Evolutionary conservation across 1,140 invertebrate genomes (phyloP).

Genomic region (Calliphora vicina): DNA sequence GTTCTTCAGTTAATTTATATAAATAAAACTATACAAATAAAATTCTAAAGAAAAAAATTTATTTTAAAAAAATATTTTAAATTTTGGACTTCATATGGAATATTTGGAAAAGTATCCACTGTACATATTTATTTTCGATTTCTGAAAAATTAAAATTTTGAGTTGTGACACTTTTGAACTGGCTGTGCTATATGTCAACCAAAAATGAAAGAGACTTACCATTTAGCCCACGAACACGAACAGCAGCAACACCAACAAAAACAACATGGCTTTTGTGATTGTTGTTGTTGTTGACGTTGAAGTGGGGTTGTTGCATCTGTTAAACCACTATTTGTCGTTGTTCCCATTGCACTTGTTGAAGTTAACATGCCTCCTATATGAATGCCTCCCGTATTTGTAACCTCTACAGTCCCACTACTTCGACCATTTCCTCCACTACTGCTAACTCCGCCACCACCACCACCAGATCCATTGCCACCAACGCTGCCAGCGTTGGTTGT

Average conservation of each 20-base stretch:
- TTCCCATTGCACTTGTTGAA: conserved; percentile 43
- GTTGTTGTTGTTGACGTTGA: conserved; percentile 50
- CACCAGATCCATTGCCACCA: conserved; percentile 40
- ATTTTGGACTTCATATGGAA: no score
- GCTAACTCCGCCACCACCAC: conserved; percentile 45
- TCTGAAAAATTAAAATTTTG: no score
- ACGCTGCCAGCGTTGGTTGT: conserved; percentile 41
- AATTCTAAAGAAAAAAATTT: no score
- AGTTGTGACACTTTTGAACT: no score
- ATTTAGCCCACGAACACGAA: conserved; percentile 71
- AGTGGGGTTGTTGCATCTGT: conserved; percentile 52
- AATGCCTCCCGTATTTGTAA: conserved; percentile 23
- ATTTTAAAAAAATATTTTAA: no score
- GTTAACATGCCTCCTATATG: conserved; percentile 39
- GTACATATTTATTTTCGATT: no score
- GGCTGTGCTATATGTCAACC: no score
- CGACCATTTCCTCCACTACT: conserved; percentile 38
- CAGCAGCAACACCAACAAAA: conserved; percentile 77
- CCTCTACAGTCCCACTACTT: conserved; percentile 10
- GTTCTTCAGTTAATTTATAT: no score
- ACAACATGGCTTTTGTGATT: conserved; percentile 67
- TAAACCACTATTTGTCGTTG: conserved; percentile 40
- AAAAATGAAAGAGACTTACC: no score
- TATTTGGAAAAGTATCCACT: no score
- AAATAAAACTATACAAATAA: no score